Evolutionary conservation across 2,113 vertebrate genomes (phyloP), one percentile per base, ranked within the genome.

Genomic region (Anguilla rostrata): DNA sequence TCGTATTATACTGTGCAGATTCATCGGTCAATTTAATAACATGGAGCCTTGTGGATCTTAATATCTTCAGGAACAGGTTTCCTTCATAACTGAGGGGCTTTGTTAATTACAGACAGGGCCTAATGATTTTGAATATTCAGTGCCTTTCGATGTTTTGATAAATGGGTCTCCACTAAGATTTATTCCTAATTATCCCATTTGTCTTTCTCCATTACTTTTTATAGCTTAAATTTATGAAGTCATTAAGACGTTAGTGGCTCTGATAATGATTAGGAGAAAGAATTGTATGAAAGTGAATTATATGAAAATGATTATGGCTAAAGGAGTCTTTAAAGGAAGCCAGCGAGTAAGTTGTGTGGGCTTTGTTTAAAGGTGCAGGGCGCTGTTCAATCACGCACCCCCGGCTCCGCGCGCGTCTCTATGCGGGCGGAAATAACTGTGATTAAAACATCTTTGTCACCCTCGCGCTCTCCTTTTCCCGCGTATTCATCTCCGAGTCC

Each of bases 101-200:
- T 88, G 96, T 97, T 98, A 98, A 98, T 98, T 97, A 98, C 94
- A 94, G 95, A 89, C 95, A 95, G 93, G 92, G 94, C 97, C 97
- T 98, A 98, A 98, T 98, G 97, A 97, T 97, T 97, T 92, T 96
- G 97, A 98, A 98, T 98, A 98, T 98, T 97, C 97, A 94, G 96
- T 96, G 92, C 95, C 97, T 97, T 96, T 96, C 96, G 96, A 95
- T 97, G 97, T 94, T 96, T 97, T 98, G 97, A 98, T 98, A 97
- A 97, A 98, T 97, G 96, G 97, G 96, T 96, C 97, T 96, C 96
- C 94, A 96, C 94, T 94, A 96, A 98, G 97, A 98, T 99, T 99
- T 98, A 98, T 98, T 97, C 97, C 97, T 98, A 98, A 99, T 98
- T 98, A 99, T 98, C 97, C 97, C 98, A 98, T 98, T 98, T 98